Conservation (phyloP, 1,140 invertebrate genomes). For the Drosophila leontia region DNA sequence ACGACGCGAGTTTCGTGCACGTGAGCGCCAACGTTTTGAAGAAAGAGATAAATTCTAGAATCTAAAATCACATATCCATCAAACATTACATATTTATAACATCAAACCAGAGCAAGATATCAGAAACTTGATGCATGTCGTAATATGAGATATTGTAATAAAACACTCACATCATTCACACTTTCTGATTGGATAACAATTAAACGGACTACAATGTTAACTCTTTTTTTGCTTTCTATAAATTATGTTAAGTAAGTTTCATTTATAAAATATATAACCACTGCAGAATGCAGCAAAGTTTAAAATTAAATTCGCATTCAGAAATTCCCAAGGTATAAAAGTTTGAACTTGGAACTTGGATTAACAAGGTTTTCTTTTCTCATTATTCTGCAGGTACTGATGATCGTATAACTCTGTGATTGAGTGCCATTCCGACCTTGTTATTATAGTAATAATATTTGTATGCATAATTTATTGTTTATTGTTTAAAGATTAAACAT, state of each 20-base stretch:
- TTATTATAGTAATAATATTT: neutral
- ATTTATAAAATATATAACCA: neutral
- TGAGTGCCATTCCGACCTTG: conserved; percentile 19
- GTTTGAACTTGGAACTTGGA: neutral
- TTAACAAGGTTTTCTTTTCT: conserved; percentile 4
- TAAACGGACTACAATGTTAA: neutral
- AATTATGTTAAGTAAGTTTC: too few species aligned
- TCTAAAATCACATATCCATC: too few species aligned
- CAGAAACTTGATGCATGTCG: too few species aligned
- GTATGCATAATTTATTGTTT: neutral
- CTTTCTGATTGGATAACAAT: neutral
- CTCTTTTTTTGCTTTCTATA: too few species aligned
- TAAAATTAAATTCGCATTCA: neutral
- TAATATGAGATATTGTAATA: too few species aligned
- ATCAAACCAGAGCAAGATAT: too few species aligned
- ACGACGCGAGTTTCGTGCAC: conserved; percentile 30
- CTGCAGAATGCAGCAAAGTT: neutral
- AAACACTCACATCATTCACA: neutral
- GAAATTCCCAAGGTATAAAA: too few species aligned
- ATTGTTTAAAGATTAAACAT: neutral
- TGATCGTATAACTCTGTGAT: conserved; percentile 14
- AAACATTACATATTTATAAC: too few species aligned
- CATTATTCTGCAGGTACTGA: conserved; percentile 18
- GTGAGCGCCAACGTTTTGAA: conserved; percentile 28
- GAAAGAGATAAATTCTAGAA: neutral